Base-by-base conservation (phyloP, 2,888 invertebrate species). In the Cryptocheilus praepositus region DNA sequence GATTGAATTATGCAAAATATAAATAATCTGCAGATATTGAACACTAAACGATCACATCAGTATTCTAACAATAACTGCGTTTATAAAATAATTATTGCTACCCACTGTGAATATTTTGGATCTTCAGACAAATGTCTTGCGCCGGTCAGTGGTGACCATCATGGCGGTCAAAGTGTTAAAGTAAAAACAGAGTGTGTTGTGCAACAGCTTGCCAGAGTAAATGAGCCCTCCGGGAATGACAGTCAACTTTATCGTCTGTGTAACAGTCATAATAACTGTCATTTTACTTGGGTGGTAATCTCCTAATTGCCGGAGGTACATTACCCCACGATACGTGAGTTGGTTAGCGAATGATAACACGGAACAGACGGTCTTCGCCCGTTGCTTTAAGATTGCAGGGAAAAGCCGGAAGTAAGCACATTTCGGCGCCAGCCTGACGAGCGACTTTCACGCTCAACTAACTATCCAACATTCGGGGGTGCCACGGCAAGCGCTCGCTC, bases 211-310 rank as follows among this genome's bases (percentile, higher is more conserved):
- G 80, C 62, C 63, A 62, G 67, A 72, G 79, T 70, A 67, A 74
- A 62, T 52, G 25, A 62, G 8, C 36, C 11, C 11, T 11, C 36
- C 7, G 36, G 36, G 13, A 2, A 61, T 63, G 71, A 70, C 64
- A 79, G 69, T 76, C 70, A 67, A 68, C 60, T 75, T 70, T 67
- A 70, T 64, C 61, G 71, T 63, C 64, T 62, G 64, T 67, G 73
- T 75, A 78, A 81, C 77, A 81, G 19, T 16, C 3, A 77, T 63
- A 67, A 76, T 70, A 63, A 64, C 76, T 77, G 77, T 81, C 81
- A 82, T 78, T 80, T 79, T 69, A 73, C 76, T 71, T 77, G 72
- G 77, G 77, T 72, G 61, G 74, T 80, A 80, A 82, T 84, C 80
- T 75, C 72, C 73, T 80, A 81, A 83, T 83, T 81, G 73, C 72